Base-by-base conservation (phyloP, 2,797 vertebrate genomes). In the Pitangus sulphuratus region DNA sequence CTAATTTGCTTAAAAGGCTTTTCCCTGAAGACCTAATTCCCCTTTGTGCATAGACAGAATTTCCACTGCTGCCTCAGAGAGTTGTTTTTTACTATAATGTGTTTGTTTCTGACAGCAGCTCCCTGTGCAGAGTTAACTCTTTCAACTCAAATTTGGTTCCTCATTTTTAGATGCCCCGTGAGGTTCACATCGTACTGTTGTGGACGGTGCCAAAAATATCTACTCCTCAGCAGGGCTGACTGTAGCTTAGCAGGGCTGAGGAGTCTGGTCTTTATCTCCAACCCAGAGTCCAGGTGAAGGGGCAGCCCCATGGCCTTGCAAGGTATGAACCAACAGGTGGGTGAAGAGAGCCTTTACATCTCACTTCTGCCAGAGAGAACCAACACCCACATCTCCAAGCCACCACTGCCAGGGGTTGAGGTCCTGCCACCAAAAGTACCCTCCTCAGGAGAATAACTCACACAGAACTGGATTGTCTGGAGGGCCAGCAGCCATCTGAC, bases 381-480 rank as follows among this genome's bases (percentile, higher is more conserved):
- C 26, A 58, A 2, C 3, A 33, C 3, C 22, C 74, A 14, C 37
- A 75, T 15, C 39, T 39, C 18, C 54, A 71, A 75, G 26, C 13
- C 44, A 44, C 35, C 3, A 0, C 17, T 37, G 12, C 12, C 2
- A 1, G 18, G 5, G 4, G 3, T 14, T 47, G 30, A 82, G 10
- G 62, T 70, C 22, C 39, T 57, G 3, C 22, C 20, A 5, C 7
- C 21, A 3, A 0, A 0, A 70, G 15, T 22, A 39, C 5, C 5
- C 11, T 72, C 2, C 1, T 28, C 0, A 0, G 3, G 18, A 15
- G 1, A 15, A 18, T 19, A 68, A 47, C 8, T 64, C 42, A 4
- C 2, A 7, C 9, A 47, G 66, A 89, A 66, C 0, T 0, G 22
- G 17, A 35, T 11, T 87, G 9, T 24, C 50, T 33, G 9, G 28